Evolutionary conservation across 2,888 invertebrate species (phyloP).

Genomic region (Xanthostigma xanthostigma): DNA sequence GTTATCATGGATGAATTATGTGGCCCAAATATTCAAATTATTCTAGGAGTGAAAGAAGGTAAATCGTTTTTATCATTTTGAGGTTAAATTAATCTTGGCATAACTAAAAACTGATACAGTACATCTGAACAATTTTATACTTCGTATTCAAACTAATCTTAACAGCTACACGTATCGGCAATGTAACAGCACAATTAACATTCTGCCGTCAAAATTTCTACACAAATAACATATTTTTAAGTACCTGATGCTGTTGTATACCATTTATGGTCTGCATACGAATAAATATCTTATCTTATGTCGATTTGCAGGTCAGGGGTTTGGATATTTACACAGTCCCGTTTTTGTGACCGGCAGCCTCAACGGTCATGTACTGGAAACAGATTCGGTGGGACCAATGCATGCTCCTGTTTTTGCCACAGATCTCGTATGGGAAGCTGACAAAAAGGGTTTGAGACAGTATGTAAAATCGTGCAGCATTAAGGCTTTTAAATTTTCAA

Average conservation of each 20-base stretch:
- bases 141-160: too few species aligned
- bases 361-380: conserved; percentile 46
- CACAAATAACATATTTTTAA: neutral
- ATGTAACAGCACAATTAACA: neutral
- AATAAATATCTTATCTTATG: too few species aligned
- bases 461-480: conserved; percentile 18
- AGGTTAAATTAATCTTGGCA: neutral
- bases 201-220: conserved; percentile 9
- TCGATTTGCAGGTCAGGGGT: conserved; percentile 38
- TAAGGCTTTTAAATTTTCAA: neutral
- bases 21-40: conserved; percentile 47
- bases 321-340: conserved; percentile 37
- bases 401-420: conserved; percentile 50
- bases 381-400: conserved; percentile 43
- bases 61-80: conserved; percentile 7
- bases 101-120: too few species aligned
- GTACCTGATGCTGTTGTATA: too few species aligned
- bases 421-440: conserved; percentile 66
- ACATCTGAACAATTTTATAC: too few species aligned
- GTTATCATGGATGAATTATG: conserved; percentile 43
- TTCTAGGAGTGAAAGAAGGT: conserved; percentile 52
- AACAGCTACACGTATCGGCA: too few species aligned
- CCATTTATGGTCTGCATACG: too few species aligned
- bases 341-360: conserved; percentile 44
- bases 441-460: conserved; percentile 53